Percentiles rank a stretch among this genome's conserved stretches.
phyloP scores from a whole-genome alignment of 2,797 vertebrate genomes.

The Cryptoblepharus egeriae region DNA sequence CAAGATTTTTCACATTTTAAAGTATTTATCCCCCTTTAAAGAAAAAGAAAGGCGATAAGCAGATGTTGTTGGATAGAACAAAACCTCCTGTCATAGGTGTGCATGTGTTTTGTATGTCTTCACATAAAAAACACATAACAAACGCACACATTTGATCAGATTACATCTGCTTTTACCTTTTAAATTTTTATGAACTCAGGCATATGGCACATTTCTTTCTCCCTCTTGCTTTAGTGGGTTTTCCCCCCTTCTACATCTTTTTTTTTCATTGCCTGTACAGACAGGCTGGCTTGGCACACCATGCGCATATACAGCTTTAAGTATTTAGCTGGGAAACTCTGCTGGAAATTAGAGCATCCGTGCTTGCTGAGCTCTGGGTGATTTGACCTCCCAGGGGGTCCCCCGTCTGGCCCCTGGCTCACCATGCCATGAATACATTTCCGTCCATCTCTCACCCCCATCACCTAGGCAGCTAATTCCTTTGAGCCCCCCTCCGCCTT shows the following conservation, averaged over 20 bases:
- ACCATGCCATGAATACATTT: slow-evolving; percentile 84
- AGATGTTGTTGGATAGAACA: slow-evolving; percentile 59
- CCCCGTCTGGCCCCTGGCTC: slow-evolving; percentile 83
- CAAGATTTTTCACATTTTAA: slow-evolving; percentile 36
- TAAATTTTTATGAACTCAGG: slow-evolving; percentile 80
- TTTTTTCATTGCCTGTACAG: slow-evolving; percentile 56
- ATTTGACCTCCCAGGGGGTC: slow-evolving; percentile 82
- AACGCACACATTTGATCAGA: slow-evolving; percentile 71
- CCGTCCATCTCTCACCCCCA: slow-evolving; percentile 86
- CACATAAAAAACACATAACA: slow-evolving; percentile 65
- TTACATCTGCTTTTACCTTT: slow-evolving; percentile 83
- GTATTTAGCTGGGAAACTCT: slow-evolving; percentile 79
- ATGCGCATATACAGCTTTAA: slow-evolving; percentile 78
- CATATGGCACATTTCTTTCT: slow-evolving; percentile 74
- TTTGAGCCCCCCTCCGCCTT: slow-evolving; percentile 90
- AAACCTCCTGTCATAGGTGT: slow-evolving; percentile 52
- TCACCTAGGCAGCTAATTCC: slow-evolving; percentile 97
- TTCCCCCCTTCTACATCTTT: neutral
- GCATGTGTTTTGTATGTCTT: slow-evolving; percentile 66
- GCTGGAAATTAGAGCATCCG: slow-evolving; percentile 78
- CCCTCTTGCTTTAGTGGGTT: slow-evolving; percentile 53
- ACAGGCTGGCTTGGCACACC: slow-evolving; percentile 74
- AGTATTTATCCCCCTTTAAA: neutral
- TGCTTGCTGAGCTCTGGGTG: slow-evolving; percentile 84
- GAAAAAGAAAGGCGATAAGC: slow-evolving; percentile 45